Conservation (phyloP, 2,797 vertebrate genomes). For the Melopsittacus undulatus region DNA sequence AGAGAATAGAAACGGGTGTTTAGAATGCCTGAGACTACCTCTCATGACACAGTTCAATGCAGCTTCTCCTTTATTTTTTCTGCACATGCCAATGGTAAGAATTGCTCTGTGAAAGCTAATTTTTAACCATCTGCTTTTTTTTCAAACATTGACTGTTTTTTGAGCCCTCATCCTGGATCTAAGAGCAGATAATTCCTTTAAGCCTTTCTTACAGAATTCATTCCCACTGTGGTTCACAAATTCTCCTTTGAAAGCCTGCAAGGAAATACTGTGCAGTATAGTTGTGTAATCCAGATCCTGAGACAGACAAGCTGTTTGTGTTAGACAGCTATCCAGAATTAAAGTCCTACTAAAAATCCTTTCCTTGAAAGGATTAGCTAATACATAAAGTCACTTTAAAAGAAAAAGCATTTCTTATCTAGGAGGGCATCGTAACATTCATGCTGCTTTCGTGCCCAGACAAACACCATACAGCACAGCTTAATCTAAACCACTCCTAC, state of each 20-base stretch:
- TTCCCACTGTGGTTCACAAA: not conserved
- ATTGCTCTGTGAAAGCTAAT: not conserved
- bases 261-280: not conserved
- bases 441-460: not conserved
- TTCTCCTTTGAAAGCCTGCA: not conserved
- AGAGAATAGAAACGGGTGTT: not conserved
- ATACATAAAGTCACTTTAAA: not conserved
- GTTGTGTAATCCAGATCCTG: not conserved
- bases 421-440: not conserved
- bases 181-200: not conserved
- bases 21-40: not conserved
- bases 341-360: not conserved
- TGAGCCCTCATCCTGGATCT: not conserved
- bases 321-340: not conserved
- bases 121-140: not conserved
- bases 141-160: not conserved
- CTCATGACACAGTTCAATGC: not conserved
- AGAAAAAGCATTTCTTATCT: not conserved
- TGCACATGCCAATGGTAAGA: not conserved
- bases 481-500: not conserved
- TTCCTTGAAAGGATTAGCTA: not conserved
- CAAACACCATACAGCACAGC: fast-evolving
- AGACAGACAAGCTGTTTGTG: not conserved
- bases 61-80: not conserved
- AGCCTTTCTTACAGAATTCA: not conserved